A percentile compares a stretch with the other conserved stretches of the same genome.
These are phyloP conservation scores for Epicauta chinensis DNA, from an alignment of 1,140 invertebrate species.

Conservation along the genomic window DNA sequence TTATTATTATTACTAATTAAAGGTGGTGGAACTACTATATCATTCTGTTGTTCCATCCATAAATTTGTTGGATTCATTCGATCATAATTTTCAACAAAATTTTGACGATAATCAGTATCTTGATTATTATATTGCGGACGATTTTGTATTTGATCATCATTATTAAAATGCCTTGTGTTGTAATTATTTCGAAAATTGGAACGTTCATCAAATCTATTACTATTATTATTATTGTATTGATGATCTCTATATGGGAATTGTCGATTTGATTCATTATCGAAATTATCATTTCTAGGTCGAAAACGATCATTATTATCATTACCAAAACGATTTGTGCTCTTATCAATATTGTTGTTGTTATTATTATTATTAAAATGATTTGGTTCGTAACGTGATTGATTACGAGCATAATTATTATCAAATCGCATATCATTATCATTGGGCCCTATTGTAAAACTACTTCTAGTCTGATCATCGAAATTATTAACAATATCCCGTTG, in stretches of 20 bases:
- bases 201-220: conserved; percentile 5
- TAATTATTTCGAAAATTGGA: conserved; percentile 1
- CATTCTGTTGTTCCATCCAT: too few species aligned
- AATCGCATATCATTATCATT: conserved; percentile 19
- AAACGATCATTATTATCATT: conserved; percentile 6
- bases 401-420: conserved; percentile 8
- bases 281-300: background rate
- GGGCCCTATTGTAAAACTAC: conserved; percentile 31
- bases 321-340: background rate
- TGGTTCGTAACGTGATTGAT: conserved; percentile 4
- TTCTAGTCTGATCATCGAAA: conserved; percentile 36
- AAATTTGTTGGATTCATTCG: too few species aligned
- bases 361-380: conserved; percentile 1
- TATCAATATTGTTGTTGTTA: conserved; percentile 2
- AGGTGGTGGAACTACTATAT: too few species aligned
- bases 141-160: background rate
- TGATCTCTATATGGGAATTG: too few species aligned
- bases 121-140: too few species aligned
- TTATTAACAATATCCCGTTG: conserved; percentile 28
- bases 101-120: too few species aligned
- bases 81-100: too few species aligned
- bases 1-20: too few species aligned
- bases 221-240: conserved; percentile 2
- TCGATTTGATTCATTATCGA: background rate
- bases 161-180: background rate